A percentile compares a stretch with the other conserved stretches of the same genome.
Evolutionary conservation across 2,113 vertebrate species (phyloP).

Genomic region (Alligator mississippiensis): DNA sequence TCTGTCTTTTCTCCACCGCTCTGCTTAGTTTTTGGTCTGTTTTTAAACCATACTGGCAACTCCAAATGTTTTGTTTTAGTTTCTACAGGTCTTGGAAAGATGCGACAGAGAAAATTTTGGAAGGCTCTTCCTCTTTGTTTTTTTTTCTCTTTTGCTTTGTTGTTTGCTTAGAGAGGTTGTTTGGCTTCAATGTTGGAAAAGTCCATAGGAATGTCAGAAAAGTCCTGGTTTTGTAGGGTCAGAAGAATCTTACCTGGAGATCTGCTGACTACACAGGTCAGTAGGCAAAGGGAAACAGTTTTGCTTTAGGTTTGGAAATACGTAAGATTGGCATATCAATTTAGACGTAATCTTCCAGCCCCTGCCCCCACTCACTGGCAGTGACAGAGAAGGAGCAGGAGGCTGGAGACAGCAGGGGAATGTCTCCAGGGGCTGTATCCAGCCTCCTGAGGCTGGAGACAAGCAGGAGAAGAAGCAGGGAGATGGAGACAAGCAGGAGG

Average conservation of each 20-base stretch:
- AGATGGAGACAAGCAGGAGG: too few species aligned
- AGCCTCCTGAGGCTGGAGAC: too few species aligned
- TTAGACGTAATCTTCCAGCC: too few species aligned
- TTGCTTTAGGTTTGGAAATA: background rate
- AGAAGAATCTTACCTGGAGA: background rate
- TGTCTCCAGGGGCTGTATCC: too few species aligned
- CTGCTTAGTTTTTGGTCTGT: background rate
- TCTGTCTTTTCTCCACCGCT: background rate
- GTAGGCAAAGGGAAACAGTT: background rate
- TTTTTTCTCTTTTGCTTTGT: too few species aligned
- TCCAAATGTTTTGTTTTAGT: background rate
- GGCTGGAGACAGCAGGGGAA: too few species aligned
- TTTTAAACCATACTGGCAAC: background rate
- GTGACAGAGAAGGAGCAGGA: too few species aligned
- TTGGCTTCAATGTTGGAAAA: background rate
- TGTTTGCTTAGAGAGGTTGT: background rate
- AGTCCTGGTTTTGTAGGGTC: too few species aligned
- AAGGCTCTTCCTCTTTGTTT: background rate
- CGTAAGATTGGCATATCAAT: background rate
- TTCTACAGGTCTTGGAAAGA: background rate
- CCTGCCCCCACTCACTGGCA: too few species aligned
- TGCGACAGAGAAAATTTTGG: background rate
- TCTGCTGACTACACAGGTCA: fast-evolving
- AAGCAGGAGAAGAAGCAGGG: too few species aligned
- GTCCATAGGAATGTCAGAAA: background rate